These are phyloP conservation scores for Alethe diademata DNA, from an alignment of 2,113 vertebrate species.

Conservation along the genomic window DNA sequence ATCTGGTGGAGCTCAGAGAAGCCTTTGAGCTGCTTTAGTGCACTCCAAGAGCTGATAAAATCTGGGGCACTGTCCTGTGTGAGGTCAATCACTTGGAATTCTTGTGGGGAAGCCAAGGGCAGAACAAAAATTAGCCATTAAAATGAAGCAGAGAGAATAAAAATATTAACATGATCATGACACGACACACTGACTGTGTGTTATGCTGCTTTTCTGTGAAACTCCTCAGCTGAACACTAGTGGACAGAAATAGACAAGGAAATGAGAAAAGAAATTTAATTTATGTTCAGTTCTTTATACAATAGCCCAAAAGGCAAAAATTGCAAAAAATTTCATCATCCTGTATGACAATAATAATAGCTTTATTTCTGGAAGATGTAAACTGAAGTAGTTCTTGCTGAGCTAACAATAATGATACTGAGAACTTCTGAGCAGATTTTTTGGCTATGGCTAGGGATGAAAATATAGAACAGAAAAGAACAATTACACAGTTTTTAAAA, in stretches of 20 bases:
- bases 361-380: background rate
- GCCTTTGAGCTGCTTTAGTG: background rate
- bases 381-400: background rate
- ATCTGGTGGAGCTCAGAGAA: background rate
- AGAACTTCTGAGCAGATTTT: background rate
- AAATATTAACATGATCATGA: accelerated
- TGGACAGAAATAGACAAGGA: background rate
- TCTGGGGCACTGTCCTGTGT: background rate
- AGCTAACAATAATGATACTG: background rate
- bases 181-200: accelerated
- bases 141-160: background rate
- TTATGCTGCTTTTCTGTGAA: background rate
- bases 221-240: background rate
- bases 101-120: background rate
- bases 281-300: background rate
- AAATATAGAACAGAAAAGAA: background rate
- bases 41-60: background rate
- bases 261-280: background rate
- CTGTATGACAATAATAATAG: background rate
- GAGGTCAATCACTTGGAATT: background rate
- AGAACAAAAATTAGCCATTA: background rate
- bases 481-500: background rate
- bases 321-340: background rate
- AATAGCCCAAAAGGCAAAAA: background rate
- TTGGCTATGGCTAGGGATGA: background rate